These are phyloP conservation scores for Terrapene triunguis DNA, from an alignment of 2,113 vertebrate genomes.

Conservation along the genomic window DNA sequence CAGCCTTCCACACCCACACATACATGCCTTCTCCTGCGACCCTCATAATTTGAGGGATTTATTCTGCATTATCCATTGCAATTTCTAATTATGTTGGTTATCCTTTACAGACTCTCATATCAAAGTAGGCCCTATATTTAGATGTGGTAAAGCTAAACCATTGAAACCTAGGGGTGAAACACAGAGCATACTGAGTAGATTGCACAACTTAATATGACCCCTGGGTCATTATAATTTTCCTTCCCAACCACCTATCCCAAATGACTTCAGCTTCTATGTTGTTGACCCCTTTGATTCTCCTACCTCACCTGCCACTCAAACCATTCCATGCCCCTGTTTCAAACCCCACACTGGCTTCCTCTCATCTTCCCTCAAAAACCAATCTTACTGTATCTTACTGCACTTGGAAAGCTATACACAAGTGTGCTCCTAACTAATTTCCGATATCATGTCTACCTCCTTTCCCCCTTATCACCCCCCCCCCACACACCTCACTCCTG, in stretches of 20 bases:
- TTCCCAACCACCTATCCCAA: background rate
- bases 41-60: background rate
- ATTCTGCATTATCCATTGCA: background rate
- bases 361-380: background rate
- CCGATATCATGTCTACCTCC: background rate
- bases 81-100: background rate
- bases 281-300: background rate
- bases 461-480: background rate
- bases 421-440: background rate
- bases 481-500: background rate
- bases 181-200: background rate
- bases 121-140: background rate
- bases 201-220: background rate
- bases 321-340: background rate
- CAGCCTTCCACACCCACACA: background rate
- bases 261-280: background rate
- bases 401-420: background rate
- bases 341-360: background rate
- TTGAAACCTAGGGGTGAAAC: background rate
- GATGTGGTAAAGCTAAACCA: background rate
- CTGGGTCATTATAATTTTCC: background rate
- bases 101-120: constrained; percentile 16
- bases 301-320: background rate
- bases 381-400: background rate
- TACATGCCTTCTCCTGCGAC: constrained; percentile 32